Conservation (phyloP, 2,797 vertebrate species). For the Adrianichthys oophorus region DNA sequence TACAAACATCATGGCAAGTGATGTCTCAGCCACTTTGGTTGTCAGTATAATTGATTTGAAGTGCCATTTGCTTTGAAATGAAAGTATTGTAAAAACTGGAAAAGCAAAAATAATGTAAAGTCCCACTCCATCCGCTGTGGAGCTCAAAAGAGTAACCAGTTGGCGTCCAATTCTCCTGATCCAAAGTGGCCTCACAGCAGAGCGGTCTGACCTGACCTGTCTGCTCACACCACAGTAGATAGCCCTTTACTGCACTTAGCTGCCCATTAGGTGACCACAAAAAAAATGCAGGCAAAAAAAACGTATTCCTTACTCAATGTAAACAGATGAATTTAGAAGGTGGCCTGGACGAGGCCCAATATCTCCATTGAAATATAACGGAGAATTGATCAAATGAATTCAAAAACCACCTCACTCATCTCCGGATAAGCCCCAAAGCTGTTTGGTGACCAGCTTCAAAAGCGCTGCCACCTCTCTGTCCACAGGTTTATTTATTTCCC, state of each 20-base stretch:
- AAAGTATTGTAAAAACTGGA: constrained; percentile 39
- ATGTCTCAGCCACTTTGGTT: constrained; percentile 22
- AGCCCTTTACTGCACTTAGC: constrained; percentile 39
- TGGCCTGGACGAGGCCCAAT: too few relatives aligned
- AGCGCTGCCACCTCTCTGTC: too few relatives aligned
- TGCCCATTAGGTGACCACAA: constrained; percentile 17
- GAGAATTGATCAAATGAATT: too few relatives aligned
- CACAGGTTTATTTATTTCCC: too few relatives aligned
- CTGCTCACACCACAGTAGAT: constrained; percentile 35
- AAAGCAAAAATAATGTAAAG: constrained; percentile 25
- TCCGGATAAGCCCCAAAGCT: too few relatives aligned
- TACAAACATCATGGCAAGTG: constrained; percentile 13
- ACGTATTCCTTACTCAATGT: too few relatives aligned
- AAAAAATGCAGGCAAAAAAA: too few relatives aligned
- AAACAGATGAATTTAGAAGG: too few relatives aligned
- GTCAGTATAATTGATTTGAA: constrained; percentile 29
- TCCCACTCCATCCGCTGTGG: constrained; percentile 56
- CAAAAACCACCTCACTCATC: too few relatives aligned
- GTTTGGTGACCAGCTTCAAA: too few relatives aligned
- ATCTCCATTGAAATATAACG: too few relatives aligned
- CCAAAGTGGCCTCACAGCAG: constrained; percentile 45
- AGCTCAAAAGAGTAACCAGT: constrained; percentile 33
- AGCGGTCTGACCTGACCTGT: constrained; percentile 53
- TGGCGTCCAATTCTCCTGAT: constrained; percentile 33
- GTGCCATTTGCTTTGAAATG: constrained; percentile 21